Evolutionary conservation across 2,797 vertebrate species (phyloP), one percentile per base, ranked within the genome.

Genomic region (Spinibarbus caldwelli): DNA sequence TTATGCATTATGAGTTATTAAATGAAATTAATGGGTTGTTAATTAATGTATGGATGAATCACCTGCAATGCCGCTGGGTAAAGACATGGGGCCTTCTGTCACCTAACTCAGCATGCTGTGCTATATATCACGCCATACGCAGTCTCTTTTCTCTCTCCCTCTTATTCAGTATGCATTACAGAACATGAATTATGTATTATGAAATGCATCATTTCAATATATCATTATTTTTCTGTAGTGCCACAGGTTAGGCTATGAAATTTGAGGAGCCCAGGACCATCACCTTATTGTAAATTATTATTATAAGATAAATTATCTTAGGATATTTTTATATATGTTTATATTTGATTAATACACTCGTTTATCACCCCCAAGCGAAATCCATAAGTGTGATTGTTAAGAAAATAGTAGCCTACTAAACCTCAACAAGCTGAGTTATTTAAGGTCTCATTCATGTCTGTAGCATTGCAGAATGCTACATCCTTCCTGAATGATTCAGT

Each of bases 1-100:
- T 95, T 92, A 93, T 93, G 91, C 91, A 93, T 93, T 89, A 90
- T 89, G 90, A 90, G 82, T 92, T 92, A 93, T 94, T 92, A 92
- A 86, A 89, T 87, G 64, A 84, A 86, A 93, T 92, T 79, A 91
- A 93, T 90, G 91, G 86, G 67, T 68, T 86, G 86, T 85, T 91
- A 90, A 94, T 94, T 93, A 90, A 87, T 90, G 80, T 82, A 84
- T 87, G 83, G 87, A 90, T 87, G 79, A 86, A 83, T 82, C 83
- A 89, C 81, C 85, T 86, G 83, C 67, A 47, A 78, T 45, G 80
- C 80, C 21, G 52, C 80, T 71, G 82, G 41, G 66, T 59, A 26
- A 47, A 86, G 52, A 78, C 83, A 57, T 15, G 1, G 45, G 49
- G 70, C 76, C 49, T 80, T 73, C 73, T 79, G 73, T 78, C 79